A percentile compares a stretch with the other conserved stretches of the same genome.
Evolutionary conservation across 2,113 vertebrate species (phyloP).

Genomic region (Nibea coibor): DNA sequence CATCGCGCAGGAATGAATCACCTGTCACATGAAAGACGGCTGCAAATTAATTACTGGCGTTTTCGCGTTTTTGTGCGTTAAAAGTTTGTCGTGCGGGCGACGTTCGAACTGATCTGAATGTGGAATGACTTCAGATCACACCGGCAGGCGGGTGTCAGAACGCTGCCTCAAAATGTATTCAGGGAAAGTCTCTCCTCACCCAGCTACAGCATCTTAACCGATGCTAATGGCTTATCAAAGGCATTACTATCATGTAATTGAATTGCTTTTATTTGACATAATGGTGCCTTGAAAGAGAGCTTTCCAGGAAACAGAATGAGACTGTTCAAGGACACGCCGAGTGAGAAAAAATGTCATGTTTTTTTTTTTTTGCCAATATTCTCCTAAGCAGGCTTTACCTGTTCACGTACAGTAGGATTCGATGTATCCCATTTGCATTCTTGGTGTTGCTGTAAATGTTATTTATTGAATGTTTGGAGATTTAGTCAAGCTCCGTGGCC

Average conservation of each 20-base stretch:
- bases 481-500: not conserved
- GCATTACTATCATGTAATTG: slow-evolving; percentile 29
- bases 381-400: not conserved
- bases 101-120: not conserved
- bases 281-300: slow-evolving; percentile 21
- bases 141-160: slow-evolving; percentile 1
- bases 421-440: not conserved
- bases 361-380: not conserved
- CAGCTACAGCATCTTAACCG: slow-evolving; percentile 13
- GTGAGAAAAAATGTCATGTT: not conserved
- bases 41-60: slow-evolving; percentile 1
- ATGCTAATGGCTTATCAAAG: slow-evolving; percentile 30
- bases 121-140: slow-evolving; percentile 27
- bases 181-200: slow-evolving; percentile 13
- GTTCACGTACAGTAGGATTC: not conserved
- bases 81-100: slow-evolving; percentile 1
- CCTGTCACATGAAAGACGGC: slow-evolving; percentile 25
- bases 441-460: too few species aligned
- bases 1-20: slow-evolving; percentile 18
- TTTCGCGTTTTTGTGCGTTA: slow-evolving; percentile 3
- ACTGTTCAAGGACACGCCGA: slow-evolving; percentile 15
- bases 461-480: not conserved
- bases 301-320: slow-evolving; percentile 23
- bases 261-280: slow-evolving; percentile 23
- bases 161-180: slow-evolving; percentile 4